Evolutionary conservation across 2,888 invertebrate genomes (phyloP), one percentile per base, ranked within the genome.

Genomic region (Elegia similella): DNA sequence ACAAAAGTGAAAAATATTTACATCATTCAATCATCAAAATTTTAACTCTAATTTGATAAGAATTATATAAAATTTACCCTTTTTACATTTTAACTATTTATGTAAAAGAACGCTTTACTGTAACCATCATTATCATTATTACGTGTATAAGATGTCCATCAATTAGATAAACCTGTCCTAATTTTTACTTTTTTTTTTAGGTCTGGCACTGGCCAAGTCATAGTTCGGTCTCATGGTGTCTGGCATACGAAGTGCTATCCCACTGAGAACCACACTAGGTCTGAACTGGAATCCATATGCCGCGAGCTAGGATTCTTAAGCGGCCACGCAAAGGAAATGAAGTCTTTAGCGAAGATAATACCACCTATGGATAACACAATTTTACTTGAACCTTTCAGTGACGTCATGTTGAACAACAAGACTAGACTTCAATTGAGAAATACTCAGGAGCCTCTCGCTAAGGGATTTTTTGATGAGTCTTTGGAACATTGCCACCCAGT

Each of bases 201-300:
- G 53, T 73, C 82, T 10, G 93, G 93, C n/a, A 92, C 88, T 12
- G 95, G 95, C 0, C 95, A 95, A 84, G 93, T 96, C 0, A 88
- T 95, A 53, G 86, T 93, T 6, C 92, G 93, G 48, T 92, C 93
- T 0, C 94, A 93, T 62, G 96, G 96, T 12, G 85, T 95, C 7
- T 95, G 96, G 95, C 94, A 95, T 65, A 91, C 95, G 0, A 95
- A 95, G 72, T 96, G 96, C 71, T 95, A 93, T 65, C 78, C 93
- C 12, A 89, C 89, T 52, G 75, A 80, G 46, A 84, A 83, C 7
- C 88, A 92, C 57, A 93, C 93, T 0, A 93, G 89, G 48, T 75
- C 82, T 0, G 88, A 93, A 55, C 76, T 93, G 2, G 93, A 93
- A 67, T 82, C 88, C 12, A 93, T 95, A 61, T 96, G 96, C 75